Conservation (phyloP, 2,113 vertebrate species). For the Cryptomyrus ogoouensis region DNA sequence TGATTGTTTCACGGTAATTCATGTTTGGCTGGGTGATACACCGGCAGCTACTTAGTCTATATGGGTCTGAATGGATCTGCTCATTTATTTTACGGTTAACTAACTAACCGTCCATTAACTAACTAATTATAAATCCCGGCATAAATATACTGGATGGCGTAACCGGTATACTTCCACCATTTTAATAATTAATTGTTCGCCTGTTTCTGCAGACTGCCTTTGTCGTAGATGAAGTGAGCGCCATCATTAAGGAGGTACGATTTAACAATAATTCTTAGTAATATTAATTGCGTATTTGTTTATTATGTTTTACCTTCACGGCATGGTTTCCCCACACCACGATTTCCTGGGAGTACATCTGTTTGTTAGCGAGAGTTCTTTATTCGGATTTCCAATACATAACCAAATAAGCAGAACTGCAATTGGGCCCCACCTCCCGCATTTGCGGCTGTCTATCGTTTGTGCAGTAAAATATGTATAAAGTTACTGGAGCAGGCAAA, state of each 20-base stretch:
- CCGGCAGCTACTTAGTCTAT: not conserved
- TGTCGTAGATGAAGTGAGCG: slow-evolving; percentile 82
- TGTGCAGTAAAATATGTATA: not conserved
- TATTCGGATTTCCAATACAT: not conserved
- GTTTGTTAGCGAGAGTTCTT: not conserved
- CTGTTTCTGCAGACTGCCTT: slow-evolving; percentile 66
- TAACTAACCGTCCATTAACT: not conserved
- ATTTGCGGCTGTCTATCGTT: not conserved
- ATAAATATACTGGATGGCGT: not conserved
- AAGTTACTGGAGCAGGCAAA: not conserved
- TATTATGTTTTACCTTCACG: not conserved
- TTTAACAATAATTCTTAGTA: not conserved
- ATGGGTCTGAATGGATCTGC: not conserved
- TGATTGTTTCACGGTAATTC: not conserved
- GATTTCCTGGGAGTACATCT: not conserved
- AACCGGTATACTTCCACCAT: not conserved
- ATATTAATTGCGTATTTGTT: not conserved
- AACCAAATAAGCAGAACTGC: not conserved
- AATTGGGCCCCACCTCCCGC: not conserved
- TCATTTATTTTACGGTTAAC: not conserved
- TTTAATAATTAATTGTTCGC: not conserved
- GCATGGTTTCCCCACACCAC: not conserved
- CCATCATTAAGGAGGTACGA: slow-evolving; percentile 85
- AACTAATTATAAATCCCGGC: not conserved
- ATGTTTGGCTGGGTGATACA: not conserved